Base-by-base conservation (phyloP, 2,888 invertebrate genomes). In the Lasioglossum villosulum region DNA sequence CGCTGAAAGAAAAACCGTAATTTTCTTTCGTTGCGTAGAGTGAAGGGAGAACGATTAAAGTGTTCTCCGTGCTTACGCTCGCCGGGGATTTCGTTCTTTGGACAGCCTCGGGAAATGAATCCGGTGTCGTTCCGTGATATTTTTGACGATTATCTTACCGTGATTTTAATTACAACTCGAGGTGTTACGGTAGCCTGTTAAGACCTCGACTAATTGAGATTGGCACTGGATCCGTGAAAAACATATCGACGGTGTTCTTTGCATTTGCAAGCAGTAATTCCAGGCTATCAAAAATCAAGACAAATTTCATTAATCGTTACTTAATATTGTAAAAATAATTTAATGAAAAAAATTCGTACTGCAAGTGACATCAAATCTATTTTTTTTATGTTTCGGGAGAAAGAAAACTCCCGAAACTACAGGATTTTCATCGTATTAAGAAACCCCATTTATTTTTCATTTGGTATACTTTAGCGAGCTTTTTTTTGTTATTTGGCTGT, bases 1-100 rank as follows among this genome's bases (percentile, higher is more conserved):
- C 19, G 37, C 23, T 5, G 5, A 30, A 34, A 70, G 75, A 23
- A 74, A 71, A 34, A 16, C 42, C 56, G 74, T 45, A 75, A 84
- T 78, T 82, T 71, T 68, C 27, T 75, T 74, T 39, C 45, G 52
- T 19, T 30, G 16, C 63, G 27, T 5, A 23, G 27, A 30, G 5
- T 12, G 42, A 45, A 71, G 48, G 4, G 10, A 52, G 19, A 30
- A 48, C 45, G 78, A 82, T 84, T 78, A 66, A 82, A 84, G 45
- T 34, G 84, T 78, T 81, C 27, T 16, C 19, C 75, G 78, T 78
- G 71, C 56, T 81, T 48, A 34, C n/a, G 56, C 8, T 14, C n/a
- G 42, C 4, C 34, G 39, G 30, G 45, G 45, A 45, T 73, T 48
- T 45, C 45, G 45, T 48, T 73, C 78, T 42, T 72, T 34, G 66